A percentile compares a stretch with the other conserved stretches of the same genome.
Evolutionary conservation across 2,888 invertebrate genomes (phyloP).

Genomic region (Metellina segmentata): DNA sequence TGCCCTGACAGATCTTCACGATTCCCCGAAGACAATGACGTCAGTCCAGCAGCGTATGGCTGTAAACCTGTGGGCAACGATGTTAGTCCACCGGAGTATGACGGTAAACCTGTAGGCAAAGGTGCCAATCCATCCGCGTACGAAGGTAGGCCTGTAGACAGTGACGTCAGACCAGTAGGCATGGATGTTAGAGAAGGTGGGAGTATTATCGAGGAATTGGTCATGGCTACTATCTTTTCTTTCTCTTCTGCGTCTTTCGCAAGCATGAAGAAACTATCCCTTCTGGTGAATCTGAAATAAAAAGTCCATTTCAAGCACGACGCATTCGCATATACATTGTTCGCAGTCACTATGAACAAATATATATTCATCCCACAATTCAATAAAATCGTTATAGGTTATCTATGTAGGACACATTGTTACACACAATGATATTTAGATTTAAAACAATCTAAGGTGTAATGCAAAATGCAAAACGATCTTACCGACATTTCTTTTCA

Average conservation of each 20-base stretch:
- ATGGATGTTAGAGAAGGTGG: constrained; percentile 17
- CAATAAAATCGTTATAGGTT: no score
- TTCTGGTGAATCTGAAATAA: constrained; percentile 37
- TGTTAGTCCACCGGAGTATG: neutral
- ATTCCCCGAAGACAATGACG: neutral
- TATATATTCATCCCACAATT: no score
- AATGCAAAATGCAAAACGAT: no score
- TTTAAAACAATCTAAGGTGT: no score
- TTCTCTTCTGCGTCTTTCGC: constrained; percentile 58
- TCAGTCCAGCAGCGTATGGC: neutral
- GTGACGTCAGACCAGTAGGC: constrained; percentile 9
- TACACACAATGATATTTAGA: no score
- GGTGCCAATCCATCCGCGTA: neutral
- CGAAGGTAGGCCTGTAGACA: neutral
- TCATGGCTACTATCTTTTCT: constrained; percentile 2
- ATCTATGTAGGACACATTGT: no score
- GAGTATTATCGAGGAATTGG: neutral
- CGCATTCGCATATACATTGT: neutral
- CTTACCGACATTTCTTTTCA: no score
- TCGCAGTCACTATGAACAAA: no score
- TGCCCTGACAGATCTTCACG: constrained; percentile 9
- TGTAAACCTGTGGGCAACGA: neutral
- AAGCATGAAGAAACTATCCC: constrained; percentile 74
- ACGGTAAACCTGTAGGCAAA: constrained; percentile 6
- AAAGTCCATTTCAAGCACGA: neutral